phyloP scores from a whole-genome alignment of 2,113 vertebrate species.

The Sterrhoptilus dennistouni region DNA sequence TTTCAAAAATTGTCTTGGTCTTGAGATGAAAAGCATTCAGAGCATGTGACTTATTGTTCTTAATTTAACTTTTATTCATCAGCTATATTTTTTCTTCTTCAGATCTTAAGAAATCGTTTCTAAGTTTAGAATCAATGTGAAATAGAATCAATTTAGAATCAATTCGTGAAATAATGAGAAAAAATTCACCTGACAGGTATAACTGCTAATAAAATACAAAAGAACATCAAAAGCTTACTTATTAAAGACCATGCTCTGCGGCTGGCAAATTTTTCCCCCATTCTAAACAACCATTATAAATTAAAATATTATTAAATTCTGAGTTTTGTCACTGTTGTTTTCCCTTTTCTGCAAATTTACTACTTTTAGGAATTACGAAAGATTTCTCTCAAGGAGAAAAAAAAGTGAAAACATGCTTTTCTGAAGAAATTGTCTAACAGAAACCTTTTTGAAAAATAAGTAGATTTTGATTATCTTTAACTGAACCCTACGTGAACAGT shows the following conservation, averaged over 20 bases:
- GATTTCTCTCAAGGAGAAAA: not conserved
- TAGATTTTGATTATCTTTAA: not conserved
- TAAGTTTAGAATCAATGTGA: slow-evolving; percentile 6
- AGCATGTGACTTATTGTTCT: not conserved
- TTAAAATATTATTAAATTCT: not conserved
- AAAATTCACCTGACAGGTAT: slow-evolving; percentile 12
- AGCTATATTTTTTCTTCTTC: not conserved
- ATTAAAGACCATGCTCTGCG: not conserved
- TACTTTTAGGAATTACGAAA: not conserved
- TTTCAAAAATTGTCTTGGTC: not conserved
- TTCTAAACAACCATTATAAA: not conserved
- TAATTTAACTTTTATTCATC: slow-evolving; percentile 13
- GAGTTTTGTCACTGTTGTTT: not conserved
- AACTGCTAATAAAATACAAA: slow-evolving; percentile 26
- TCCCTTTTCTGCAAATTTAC: not conserved
- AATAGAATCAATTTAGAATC: no score
- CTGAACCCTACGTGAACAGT: not conserved
- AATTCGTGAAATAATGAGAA: not conserved
- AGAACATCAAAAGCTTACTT: slow-evolving; percentile 19
- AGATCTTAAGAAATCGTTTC: not conserved
- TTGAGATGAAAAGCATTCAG: not conserved
- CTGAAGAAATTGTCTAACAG: not conserved
- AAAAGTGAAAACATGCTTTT: not conserved
- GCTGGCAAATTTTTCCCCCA: not conserved
- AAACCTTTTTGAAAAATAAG: not conserved